These are phyloP conservation scores for Acrocephalus arundinaceus DNA, from an alignment of 2,113 vertebrate species.

Conservation along the genomic window DNA sequence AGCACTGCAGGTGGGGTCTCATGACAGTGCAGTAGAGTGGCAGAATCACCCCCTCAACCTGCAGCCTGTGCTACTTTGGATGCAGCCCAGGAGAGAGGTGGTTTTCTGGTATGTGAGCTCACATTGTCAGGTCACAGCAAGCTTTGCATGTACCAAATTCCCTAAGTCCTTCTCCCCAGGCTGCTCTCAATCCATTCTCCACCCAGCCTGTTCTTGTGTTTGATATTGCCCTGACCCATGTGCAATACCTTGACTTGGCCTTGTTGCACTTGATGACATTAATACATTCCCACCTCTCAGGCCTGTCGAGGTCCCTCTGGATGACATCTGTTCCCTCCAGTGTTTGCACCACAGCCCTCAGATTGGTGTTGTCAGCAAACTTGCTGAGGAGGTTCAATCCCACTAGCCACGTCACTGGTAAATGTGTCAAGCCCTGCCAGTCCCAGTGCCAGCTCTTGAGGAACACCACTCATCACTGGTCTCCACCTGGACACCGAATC, in stretches of 20 bases:
- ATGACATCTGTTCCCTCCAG: background rate
- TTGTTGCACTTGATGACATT: background rate
- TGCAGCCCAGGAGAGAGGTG: background rate
- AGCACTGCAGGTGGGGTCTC: too few species aligned
- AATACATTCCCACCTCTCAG: background rate
- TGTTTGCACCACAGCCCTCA: fast-evolving
- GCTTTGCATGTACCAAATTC: background rate
- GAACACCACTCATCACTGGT: background rate
- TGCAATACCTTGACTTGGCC: background rate
- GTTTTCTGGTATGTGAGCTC: background rate
- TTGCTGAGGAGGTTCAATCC: background rate
- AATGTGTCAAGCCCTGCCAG: background rate
- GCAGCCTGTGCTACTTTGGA: background rate
- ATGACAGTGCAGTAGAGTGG: background rate
- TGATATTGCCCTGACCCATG: fast-evolving
- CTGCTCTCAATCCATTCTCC: background rate
- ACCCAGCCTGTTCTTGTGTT: background rate
- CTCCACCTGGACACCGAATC: background rate
- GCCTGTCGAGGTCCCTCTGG: background rate
- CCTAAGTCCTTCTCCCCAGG: background rate
- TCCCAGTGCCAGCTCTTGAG: background rate
- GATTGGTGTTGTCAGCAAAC: background rate
- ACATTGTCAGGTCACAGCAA: background rate
- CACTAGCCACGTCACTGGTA: background rate
- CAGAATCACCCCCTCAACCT: background rate